A percentile compares a stretch with the other conserved stretches of the same genome.
Conservation (phyloP, 2,888 invertebrate species). For the Ophion obscuratus region DNA sequence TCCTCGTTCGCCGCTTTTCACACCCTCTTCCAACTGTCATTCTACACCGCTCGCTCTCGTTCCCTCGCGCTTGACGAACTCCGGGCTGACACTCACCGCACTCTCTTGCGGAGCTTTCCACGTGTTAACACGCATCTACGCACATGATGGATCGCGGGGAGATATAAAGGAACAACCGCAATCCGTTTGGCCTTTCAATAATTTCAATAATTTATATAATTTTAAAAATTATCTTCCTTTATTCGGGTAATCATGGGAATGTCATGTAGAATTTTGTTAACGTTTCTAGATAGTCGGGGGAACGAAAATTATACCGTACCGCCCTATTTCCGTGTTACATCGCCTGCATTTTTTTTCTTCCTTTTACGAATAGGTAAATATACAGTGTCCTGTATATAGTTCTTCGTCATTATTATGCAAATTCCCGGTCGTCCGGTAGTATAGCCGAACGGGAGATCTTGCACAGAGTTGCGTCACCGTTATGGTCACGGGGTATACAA, state of each 20-base stretch:
- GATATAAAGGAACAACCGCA: background rate
- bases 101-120: background rate
- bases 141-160: background rate
- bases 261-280: no score
- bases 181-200: background rate
- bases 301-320: background rate
- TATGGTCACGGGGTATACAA: slow-evolving; percentile 4
- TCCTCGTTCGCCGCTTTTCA: slow-evolving; percentile 4
- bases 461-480: background rate
- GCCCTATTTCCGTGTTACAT: background rate
- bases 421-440: background rate
- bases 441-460: background rate
- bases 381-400: background rate
- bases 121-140: background rate
- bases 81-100: background rate
- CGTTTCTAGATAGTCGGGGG: no score
- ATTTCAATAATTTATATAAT: background rate
- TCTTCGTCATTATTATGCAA: background rate
- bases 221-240: background rate
- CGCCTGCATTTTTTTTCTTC: background rate
- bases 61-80: slow-evolving; percentile 18
- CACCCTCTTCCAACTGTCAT: slow-evolving; percentile 24
- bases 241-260: background rate
- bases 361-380: background rate
- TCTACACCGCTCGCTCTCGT: slow-evolving; percentile 9